phyloP scores from a whole-genome alignment of 1,140 invertebrate species.

The Octopus bimaculoides region DNA sequence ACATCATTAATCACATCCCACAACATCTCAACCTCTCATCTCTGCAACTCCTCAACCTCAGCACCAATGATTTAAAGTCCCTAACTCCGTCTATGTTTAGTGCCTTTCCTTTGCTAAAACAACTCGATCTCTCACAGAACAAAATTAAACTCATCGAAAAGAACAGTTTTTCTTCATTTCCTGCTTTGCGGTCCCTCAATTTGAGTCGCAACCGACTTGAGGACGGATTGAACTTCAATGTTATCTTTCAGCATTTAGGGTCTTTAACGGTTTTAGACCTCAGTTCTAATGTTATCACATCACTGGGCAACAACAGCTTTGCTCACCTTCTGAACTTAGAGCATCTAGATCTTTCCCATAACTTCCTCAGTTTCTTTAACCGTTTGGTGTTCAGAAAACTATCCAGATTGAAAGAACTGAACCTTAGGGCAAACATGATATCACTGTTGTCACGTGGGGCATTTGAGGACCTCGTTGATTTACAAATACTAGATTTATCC shows the following conservation, averaged over 20 bases:
- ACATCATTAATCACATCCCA: background rate
- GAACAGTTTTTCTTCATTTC: slow-evolving; percentile 15
- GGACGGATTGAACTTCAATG: slow-evolving; percentile 8
- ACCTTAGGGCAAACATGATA: background rate
- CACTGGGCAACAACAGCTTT: slow-evolving; percentile 16
- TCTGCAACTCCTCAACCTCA: background rate
- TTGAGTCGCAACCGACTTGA: slow-evolving; percentile 22
- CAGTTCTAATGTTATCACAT: background rate
- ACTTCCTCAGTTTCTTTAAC: slow-evolving; percentile 16
- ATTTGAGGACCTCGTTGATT: background rate
- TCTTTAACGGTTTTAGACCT: background rate
- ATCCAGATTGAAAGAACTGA: background rate
- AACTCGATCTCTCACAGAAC: slow-evolving; percentile 28
- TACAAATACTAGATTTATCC: background rate
- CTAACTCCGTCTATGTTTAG: background rate
- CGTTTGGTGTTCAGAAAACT: background rate
- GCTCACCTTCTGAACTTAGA: slow-evolving; percentile 18
- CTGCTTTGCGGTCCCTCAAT: slow-evolving; percentile 16
- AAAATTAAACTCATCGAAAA: slow-evolving; percentile 15
- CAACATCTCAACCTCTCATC: background rate
- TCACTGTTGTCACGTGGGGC: background rate
- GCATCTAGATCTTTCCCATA: slow-evolving; percentile 23
- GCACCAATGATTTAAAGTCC: background rate
- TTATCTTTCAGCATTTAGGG: background rate
- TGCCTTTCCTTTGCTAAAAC: slow-evolving; percentile 11